Conservation (phyloP, 2,113 vertebrate species). For the Callospermophilus lateralis region DNA sequence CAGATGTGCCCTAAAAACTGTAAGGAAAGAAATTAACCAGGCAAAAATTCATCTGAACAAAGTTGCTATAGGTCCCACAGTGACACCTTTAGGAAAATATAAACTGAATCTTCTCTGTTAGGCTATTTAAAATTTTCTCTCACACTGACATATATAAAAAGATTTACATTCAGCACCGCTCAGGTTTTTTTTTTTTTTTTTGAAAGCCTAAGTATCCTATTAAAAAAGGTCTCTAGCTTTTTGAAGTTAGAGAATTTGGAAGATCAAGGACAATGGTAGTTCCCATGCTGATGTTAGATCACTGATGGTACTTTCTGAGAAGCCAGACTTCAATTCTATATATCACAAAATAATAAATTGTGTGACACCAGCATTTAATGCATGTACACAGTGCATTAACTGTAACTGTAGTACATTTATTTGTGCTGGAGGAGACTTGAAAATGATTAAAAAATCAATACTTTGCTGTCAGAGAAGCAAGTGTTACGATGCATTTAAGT, state of each 20-base stretch:
- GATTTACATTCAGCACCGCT: slow-evolving; percentile 66
- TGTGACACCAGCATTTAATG: slow-evolving; percentile 87
- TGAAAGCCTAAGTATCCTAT: slow-evolving; percentile 46
- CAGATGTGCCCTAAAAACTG: slow-evolving; percentile 78
- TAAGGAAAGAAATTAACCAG: slow-evolving; percentile 75
- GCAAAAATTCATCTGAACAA: slow-evolving; percentile 76
- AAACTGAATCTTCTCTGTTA: slow-evolving; percentile 78
- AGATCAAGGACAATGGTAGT: slow-evolving; percentile 56
- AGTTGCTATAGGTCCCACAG: slow-evolving; percentile 86
- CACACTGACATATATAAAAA: slow-evolving; percentile 57
- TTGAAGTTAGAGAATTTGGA: slow-evolving; percentile 71
- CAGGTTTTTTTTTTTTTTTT: background rate
- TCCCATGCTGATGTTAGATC: slow-evolving; percentile 60
- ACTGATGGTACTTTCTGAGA: slow-evolving; percentile 78
- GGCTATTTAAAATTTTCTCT: slow-evolving; percentile 78
- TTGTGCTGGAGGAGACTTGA: slow-evolving; percentile 93
- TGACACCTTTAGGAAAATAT: slow-evolving; percentile 89
- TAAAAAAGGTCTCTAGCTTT: slow-evolving; percentile 53
- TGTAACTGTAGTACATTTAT: slow-evolving; percentile 94
- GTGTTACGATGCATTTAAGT: slow-evolving; percentile 93
- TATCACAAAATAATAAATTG: slow-evolving; percentile 90
- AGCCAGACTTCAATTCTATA: slow-evolving; percentile 82
- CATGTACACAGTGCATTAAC: slow-evolving; percentile 92
- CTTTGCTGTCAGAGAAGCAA: slow-evolving; percentile 92
- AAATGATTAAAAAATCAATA: slow-evolving; percentile 98